Conservation (phyloP, 2,888 invertebrate genomes). For the Nowickia ferox region DNA sequence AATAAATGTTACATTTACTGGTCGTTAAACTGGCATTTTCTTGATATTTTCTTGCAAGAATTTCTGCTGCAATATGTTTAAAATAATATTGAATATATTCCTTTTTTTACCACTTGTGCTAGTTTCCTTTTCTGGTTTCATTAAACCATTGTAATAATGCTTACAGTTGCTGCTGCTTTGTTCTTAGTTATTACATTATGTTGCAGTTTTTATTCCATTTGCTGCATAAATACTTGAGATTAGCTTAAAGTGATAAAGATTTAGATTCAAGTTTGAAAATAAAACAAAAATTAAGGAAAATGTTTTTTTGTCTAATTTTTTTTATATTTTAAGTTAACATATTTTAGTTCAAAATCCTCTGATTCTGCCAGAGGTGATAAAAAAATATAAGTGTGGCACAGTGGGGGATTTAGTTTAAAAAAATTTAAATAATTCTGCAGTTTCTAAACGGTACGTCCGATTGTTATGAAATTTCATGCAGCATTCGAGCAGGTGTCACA, state of each 20-base stretch:
- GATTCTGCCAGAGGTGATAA: no score
- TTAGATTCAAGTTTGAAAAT: not conserved
- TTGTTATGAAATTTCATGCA: no score
- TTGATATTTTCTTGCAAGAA: slow-evolving; percentile 56
- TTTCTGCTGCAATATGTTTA: slow-evolving; percentile 52
- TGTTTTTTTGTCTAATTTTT: no score
- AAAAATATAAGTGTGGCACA: no score
- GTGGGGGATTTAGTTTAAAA: no score
- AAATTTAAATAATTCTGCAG: no score
- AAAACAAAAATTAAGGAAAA: not conserved
- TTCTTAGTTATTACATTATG: slow-evolving; percentile 13
- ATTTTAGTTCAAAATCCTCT: no score
- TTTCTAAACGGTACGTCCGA: no score
- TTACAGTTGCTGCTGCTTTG: slow-evolving; percentile 38
- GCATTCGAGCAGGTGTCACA: no score
- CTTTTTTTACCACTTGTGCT: slow-evolving; percentile 13
- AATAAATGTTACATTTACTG: slow-evolving; percentile 66
- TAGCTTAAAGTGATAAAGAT: slow-evolving; percentile 16
- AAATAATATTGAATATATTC: slow-evolving; percentile 37
- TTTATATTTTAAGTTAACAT: no score
- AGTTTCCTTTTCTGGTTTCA: slow-evolving; percentile 30
- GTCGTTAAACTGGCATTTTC: slow-evolving; percentile 67
- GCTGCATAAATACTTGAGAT: slow-evolving; percentile 34
- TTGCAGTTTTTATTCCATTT: slow-evolving; percentile 15
- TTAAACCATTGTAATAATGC: slow-evolving; percentile 58